A percentile compares a stretch with the other conserved stretches of the same genome.
These are phyloP conservation scores for Caenorhabditis drosophilae DNA, from an alignment of 2,888 invertebrate genomes.

Conservation along the genomic window DNA sequence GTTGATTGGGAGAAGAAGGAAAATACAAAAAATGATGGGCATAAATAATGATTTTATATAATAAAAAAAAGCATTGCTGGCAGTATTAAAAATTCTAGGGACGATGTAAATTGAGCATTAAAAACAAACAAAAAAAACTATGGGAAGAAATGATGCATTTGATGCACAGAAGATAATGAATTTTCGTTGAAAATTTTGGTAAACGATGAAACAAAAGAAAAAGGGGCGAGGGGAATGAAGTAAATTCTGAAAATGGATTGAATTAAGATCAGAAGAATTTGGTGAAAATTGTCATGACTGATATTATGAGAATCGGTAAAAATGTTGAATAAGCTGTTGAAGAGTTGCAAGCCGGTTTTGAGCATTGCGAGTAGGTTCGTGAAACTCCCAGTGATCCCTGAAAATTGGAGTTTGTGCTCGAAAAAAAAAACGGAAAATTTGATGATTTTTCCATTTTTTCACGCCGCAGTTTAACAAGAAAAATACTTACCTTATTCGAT, in stretches of 20 bases:
- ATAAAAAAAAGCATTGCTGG: too few species aligned
- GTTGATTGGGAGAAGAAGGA: constrained; percentile 13
- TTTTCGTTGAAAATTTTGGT: background rate
- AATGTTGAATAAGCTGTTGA: constrained; percentile 3
- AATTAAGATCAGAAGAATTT: background rate
- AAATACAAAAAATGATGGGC: background rate
- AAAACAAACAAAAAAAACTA: too few species aligned
- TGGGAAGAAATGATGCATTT: background rate
- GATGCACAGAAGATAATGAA: background rate
- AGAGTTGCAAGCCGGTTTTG: constrained; percentile 41
- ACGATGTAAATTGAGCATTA: too few species aligned
- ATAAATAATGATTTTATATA: too few species aligned
- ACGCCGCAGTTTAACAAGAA: background rate
- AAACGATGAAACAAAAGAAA: background rate
- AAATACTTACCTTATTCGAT: constrained; percentile 38
- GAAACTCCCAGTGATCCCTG: constrained; percentile 48
- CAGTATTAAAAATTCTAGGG: too few species aligned
- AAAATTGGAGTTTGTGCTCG: constrained; percentile 8
- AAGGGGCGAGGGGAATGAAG: too few species aligned
- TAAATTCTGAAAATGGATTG: too few species aligned
- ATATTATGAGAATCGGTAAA: background rate
- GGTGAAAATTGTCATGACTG: background rate
- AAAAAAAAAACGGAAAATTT: background rate
- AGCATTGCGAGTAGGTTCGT: constrained; percentile 46
- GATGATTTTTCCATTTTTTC: background rate